These are phyloP conservation scores for Ceratosolen fusciceps DNA, from an alignment of 1,140 invertebrate species.

Conservation along the genomic window DNA sequence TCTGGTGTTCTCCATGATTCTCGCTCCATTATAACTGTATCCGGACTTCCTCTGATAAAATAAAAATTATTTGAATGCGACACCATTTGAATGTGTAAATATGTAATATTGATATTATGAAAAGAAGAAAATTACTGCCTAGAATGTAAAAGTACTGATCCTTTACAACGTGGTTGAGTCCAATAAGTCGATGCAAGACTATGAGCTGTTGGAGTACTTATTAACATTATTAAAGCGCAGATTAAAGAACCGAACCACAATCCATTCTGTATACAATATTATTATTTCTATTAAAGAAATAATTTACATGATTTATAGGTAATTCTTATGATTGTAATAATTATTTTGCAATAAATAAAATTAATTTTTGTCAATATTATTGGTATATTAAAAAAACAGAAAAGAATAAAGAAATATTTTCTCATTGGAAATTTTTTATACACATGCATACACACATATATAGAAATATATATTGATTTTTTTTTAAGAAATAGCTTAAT, in stretches of 20 bases:
- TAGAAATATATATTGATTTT: too few relatives aligned
- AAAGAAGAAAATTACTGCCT: constrained; percentile 59
- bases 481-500: too few relatives aligned
- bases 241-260: constrained; percentile 73
- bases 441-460: too few relatives aligned
- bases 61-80: constrained; percentile 19
- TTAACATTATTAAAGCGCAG: constrained; percentile 63
- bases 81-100: neutral
- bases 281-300: constrained; percentile 8
- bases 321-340: too few relatives aligned
- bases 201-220: constrained; percentile 68
- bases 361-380: too few relatives aligned
- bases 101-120: neutral
- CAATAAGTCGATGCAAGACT: constrained; percentile 62
- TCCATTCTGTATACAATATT: constrained; percentile 70
- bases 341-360: too few relatives aligned
- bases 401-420: too few relatives aligned
- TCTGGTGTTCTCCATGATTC: constrained; percentile 63
- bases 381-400: too few relatives aligned
- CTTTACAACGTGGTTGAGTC: constrained; percentile 54
- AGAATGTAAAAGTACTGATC: constrained; percentile 55
- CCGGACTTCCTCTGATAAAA: constrained; percentile 58
- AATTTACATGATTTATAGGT: too few relatives aligned
- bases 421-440: too few relatives aligned
- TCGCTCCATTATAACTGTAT: constrained; percentile 60